These are phyloP conservation scores for Poeciliopsis gracilis DNA, from an alignment of 2,797 vertebrate species.

Conservation along the genomic window DNA sequence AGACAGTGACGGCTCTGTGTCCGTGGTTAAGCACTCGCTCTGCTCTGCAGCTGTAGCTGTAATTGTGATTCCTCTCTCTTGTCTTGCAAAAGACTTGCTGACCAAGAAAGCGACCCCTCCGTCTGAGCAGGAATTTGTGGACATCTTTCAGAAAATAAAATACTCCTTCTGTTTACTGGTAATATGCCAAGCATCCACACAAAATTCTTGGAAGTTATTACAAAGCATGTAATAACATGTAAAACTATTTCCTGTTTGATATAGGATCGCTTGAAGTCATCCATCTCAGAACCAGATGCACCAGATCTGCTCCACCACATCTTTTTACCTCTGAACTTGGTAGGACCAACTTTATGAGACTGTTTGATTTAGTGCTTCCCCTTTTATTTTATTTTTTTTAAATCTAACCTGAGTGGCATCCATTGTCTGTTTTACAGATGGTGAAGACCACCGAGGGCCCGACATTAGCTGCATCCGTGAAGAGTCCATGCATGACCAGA, in stretches of 20 bases:
- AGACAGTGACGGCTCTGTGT: not conserved
- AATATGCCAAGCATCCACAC: constrained; percentile 29
- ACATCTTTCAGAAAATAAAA: constrained; percentile 88
- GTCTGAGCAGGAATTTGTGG: constrained; percentile 81
- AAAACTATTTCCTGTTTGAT: constrained; percentile 7
- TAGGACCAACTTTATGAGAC: constrained; percentile 54
- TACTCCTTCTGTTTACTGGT: constrained; percentile 89
- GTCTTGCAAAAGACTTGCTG: constrained; percentile 78
- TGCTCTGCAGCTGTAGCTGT: not conserved
- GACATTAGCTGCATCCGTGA: constrained; percentile 70
- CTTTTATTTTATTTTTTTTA: not conserved
- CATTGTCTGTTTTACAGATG: constrained; percentile 70
- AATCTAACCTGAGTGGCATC: not conserved
- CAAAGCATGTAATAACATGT: not conserved
- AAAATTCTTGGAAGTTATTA: not conserved
- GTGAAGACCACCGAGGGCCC: constrained; percentile 84
- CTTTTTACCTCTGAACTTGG: constrained; percentile 84
- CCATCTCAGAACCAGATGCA: constrained; percentile 82
- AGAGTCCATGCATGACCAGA: constrained; percentile 83
- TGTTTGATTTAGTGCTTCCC: not conserved
- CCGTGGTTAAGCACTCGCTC: not conserved
- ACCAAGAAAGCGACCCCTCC: constrained; percentile 79
- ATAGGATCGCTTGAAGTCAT: constrained; percentile 83
- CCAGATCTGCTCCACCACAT: constrained; percentile 84
- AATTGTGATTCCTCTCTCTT: constrained; percentile 1